Conservation (phyloP, 1,140 invertebrate genomes). For the Littorina saxatilis region DNA sequence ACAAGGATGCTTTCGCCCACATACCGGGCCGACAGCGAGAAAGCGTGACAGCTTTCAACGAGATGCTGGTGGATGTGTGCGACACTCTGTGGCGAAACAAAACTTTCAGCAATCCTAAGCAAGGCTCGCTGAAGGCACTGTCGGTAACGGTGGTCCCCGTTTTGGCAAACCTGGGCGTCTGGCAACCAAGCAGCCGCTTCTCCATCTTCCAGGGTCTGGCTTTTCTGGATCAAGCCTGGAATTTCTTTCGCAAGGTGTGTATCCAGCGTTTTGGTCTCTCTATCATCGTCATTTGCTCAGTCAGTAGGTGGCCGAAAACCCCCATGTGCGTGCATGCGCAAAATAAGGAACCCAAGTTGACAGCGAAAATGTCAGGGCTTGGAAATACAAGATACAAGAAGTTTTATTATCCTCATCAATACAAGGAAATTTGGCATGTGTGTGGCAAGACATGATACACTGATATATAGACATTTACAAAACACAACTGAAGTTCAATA, state of each 20-base stretch:
- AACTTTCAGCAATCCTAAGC: constrained; percentile 33
- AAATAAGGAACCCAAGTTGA: no score
- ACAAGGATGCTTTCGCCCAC: constrained; percentile 22
- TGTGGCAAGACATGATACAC: no score
- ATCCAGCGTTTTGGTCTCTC: no score
- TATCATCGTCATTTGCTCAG: neutral
- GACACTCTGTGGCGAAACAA: constrained; percentile 49
- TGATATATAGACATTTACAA: no score
- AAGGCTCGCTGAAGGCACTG: constrained; percentile 25
- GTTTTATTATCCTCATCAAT: no score
- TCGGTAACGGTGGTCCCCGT: constrained; percentile 21
- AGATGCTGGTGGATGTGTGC: constrained; percentile 45
- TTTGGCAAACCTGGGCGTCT: neutral
- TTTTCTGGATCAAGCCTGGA: constrained; percentile 38
- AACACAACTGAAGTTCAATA: no score
- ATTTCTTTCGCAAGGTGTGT: constrained; percentile 45
- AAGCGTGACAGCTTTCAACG: constrained; percentile 36
- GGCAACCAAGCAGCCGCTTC: constrained; percentile 35
- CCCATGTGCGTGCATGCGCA: no score
- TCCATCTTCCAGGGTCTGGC: constrained; percentile 47
- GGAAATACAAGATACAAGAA: neutral
- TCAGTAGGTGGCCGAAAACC: neutral
- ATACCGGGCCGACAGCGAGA: neutral
- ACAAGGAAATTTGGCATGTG: no score
- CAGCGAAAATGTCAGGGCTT: neutral